Evolutionary conservation across 1,140 invertebrate genomes (phyloP).

Genomic region (Chlorops oryzae): DNA sequence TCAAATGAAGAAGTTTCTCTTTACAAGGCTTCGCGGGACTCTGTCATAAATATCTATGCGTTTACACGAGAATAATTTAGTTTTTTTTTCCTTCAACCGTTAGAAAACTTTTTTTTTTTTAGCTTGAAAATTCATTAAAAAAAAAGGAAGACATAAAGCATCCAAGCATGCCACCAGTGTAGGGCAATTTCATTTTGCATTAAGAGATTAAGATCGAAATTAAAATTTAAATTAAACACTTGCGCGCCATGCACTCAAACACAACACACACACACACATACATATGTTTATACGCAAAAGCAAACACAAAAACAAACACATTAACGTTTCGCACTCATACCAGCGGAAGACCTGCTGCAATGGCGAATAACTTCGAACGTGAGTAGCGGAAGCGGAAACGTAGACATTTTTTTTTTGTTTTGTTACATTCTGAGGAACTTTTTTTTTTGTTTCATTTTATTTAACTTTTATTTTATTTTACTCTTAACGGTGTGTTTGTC

Average conservation of each 20-base stretch:
- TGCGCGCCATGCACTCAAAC: background rate
- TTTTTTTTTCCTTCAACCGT: too few relatives aligned
- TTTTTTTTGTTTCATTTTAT: too few relatives aligned
- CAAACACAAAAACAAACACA: background rate
- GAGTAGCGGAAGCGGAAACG: background rate
- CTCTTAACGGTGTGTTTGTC: background rate
- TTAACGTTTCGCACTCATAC: background rate
- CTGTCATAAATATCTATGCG: too few relatives aligned
- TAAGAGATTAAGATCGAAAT: constrained; percentile 24
- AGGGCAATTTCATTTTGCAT: constrained; percentile 21
- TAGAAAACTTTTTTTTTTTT: too few relatives aligned
- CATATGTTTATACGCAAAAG: background rate
- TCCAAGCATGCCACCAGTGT: constrained; percentile 12
- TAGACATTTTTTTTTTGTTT: too few relatives aligned
- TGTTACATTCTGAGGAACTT: too few relatives aligned
- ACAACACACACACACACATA: background rate
- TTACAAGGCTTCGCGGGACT: too few relatives aligned
- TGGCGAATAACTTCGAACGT: background rate
- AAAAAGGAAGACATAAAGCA: too few relatives aligned
- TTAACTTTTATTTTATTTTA: background rate
- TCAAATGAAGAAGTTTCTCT: too few relatives aligned
- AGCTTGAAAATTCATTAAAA: too few relatives aligned
- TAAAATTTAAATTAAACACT: constrained; percentile 23
- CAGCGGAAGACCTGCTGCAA: background rate
- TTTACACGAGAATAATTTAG: too few relatives aligned